These are phyloP conservation scores for Euura saliciscinereae DNA, from an alignment of 1,140 invertebrate species.

Conservation along the genomic window DNA sequence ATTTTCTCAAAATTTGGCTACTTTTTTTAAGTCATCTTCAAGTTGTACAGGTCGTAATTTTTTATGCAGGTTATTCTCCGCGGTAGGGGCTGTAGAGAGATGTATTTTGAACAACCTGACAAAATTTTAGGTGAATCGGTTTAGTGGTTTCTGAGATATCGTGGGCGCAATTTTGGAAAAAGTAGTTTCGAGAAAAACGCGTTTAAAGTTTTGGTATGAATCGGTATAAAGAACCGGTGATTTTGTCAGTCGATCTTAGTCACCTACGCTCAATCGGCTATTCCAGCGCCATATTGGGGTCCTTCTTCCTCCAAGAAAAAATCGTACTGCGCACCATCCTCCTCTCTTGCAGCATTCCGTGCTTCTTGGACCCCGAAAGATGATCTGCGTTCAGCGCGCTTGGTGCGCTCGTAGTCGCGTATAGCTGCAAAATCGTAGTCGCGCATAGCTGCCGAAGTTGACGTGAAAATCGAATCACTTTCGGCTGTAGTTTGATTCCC, in stretches of 20 bases:
- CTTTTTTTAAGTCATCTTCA: slow-evolving; percentile 1
- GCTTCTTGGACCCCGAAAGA: slow-evolving; percentile 7
- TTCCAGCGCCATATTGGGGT: slow-evolving; percentile 8
- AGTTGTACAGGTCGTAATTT: not conserved
- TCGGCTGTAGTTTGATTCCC: too few relatives aligned
- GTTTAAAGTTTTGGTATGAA: slow-evolving; percentile 8
- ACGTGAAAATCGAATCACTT: too few relatives aligned
- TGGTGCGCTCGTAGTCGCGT: not conserved
- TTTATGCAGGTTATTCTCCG: not conserved
- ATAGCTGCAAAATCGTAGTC: too few relatives aligned
- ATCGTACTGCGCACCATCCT: not conserved
- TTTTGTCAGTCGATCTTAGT: not conserved
- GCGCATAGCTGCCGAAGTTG: too few relatives aligned
- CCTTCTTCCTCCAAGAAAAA: slow-evolving; percentile 1
- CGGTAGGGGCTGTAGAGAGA: slow-evolving; percentile 2
- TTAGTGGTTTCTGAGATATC: not conserved
- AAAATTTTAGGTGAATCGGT: not conserved
- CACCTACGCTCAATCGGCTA: slow-evolving; percentile 14
- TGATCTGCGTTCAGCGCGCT: not conserved
- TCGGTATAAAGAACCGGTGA: not conserved
- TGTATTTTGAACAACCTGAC: not conserved
- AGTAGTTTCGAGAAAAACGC: not conserved
- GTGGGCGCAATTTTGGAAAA: not conserved
- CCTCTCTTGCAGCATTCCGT: slow-evolving; percentile 2
- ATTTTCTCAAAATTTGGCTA: slow-evolving; percentile 2